phyloP scores from a whole-genome alignment of 2,888 invertebrate species.

The Philereme transversata region DNA sequence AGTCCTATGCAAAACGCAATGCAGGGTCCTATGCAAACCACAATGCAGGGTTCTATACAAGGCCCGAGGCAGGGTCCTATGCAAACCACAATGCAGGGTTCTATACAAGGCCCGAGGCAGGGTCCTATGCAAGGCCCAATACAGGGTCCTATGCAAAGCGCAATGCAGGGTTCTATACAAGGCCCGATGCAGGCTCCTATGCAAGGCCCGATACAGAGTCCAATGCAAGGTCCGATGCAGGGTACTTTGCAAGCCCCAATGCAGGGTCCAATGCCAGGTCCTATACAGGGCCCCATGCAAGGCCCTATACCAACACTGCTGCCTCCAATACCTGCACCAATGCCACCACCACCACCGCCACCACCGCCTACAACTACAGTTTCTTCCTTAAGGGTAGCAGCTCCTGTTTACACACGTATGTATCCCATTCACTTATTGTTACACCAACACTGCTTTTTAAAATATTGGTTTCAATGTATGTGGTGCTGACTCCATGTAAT shows the following conservation, averaged over 20 bases:
- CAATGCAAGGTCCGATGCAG: conserved; percentile 37
- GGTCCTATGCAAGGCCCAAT: neutral
- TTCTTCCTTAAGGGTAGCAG: conserved; percentile 11
- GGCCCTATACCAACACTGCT: conserved; percentile 31
- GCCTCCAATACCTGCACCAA: conserved; percentile 24
- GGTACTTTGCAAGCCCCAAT: conserved; percentile 33
- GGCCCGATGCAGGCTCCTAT: conserved; percentile 5
- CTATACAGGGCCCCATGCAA: conserved; percentile 7
- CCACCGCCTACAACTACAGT: conserved; percentile 4
- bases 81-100: neutral
- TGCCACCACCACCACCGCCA: conserved; percentile 36
- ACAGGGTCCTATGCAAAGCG: conserved; percentile 7
- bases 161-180: conserved; percentile 8
- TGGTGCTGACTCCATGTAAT: too few relatives aligned
- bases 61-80: neutral
- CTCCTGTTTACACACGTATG: conserved; percentile 27
- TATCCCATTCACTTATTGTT: neutral
- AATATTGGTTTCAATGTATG: too few relatives aligned
- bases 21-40: neutral
- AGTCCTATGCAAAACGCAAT: neutral
- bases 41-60: neutral
- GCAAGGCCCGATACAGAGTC: conserved; percentile 23
- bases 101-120: conserved; percentile 12
- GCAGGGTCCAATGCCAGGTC: conserved; percentile 32
- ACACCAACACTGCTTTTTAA: neutral